Evolutionary conservation across 92 coral and sea anemone genomes (phyloP), one percentile per base, ranked within the genome.

Genomic region (Chrysogorgia sp.): DNA sequence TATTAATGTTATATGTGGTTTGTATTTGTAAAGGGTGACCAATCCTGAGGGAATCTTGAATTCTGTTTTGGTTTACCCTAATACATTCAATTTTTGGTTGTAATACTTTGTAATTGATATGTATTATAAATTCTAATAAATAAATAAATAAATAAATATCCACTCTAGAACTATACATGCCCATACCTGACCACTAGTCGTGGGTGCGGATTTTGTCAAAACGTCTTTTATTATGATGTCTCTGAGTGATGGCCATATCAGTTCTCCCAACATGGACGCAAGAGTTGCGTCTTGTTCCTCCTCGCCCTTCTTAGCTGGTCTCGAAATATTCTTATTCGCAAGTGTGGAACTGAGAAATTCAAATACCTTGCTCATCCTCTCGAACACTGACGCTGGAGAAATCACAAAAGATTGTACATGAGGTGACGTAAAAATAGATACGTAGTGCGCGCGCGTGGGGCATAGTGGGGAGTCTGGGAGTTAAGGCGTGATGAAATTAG

Each of bases 171-270:
- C 32, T 26, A 21, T 29, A 2, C 4, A 29, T 13, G 3, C 50
- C 45, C 21, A n/a, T 80, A 92, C 97, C 96, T 92, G 97, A 37
- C 90, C 86, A 67, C 90, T 89, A 9, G 98, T 91, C 50, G 81
- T 91, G 21, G 98, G 98, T 24, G 89, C 82, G 4, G 94, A 84
- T 56, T 77, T 84, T 32, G 86, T 85, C 65, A 93, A 79, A 57
- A 91, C 89, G 45, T 91, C 92, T 35, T 81, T 84, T 15, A 93
- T 87, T 21, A 93, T 82, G 57, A 83, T 90, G 67, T 89, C 94
- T 25, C 92, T 88, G 7, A 93, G 78, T 12, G 68, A 74, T 1
- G 96, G 85, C 98, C 98, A 93, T 13, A 93, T 32, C 14, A 76
- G 41, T 59, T 80, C 81, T 71, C 97, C 97, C 86, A 72, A 72